Evolutionary conservation across 2,113 vertebrate genomes (phyloP), one percentile per base, ranked within the genome.

Genomic region (Thunnus thynnus): DNA sequence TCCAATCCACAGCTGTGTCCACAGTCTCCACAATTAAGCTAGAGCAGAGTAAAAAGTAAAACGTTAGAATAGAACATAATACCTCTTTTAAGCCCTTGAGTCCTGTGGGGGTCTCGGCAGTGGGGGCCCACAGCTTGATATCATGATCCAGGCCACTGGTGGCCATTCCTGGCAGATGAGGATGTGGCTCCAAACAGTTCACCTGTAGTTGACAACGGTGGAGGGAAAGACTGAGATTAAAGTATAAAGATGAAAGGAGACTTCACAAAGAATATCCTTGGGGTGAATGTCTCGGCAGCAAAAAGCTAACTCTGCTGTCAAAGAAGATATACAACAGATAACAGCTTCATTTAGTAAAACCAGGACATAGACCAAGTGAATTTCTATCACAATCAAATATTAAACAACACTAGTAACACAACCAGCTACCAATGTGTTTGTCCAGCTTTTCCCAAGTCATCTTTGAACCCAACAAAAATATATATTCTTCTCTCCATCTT

Each of bases 81-180:
- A 99, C 98, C 83, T 98, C 97, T 87, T 97, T 97, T 0, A 99
- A 94, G 22, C 96, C 97, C 0, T 95, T 93, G 25, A 99, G 95
- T 65, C 93, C 94, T 0, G 97, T 97, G 64, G 96, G 96, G 13
- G 61, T 91, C 84, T 98, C 96, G 0, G 97, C 96, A 0, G 97
- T 99, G n/a, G 98, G 97, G 0, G 97, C 96, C 97, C 98, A 99
- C 76, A 99, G 96, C 90, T 99, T 99, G 70, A 99, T 96, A 13
- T 99, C 97, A 3, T 98, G 96, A 86, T 99, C 98, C 12, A 99
- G 89, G 56, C 98, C 98, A 47, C 97, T 99, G 85, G 98, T 99
- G 64, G 97, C 98, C 92, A 99, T 89, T 22, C 97, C 96, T 0
- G 97, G 97, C 20, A 98, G 94, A 72, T 98, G 96, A 32, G 98